phyloP scores from a whole-genome alignment of 2,113 vertebrate species.

The Cinclus mexicanus region DNA sequence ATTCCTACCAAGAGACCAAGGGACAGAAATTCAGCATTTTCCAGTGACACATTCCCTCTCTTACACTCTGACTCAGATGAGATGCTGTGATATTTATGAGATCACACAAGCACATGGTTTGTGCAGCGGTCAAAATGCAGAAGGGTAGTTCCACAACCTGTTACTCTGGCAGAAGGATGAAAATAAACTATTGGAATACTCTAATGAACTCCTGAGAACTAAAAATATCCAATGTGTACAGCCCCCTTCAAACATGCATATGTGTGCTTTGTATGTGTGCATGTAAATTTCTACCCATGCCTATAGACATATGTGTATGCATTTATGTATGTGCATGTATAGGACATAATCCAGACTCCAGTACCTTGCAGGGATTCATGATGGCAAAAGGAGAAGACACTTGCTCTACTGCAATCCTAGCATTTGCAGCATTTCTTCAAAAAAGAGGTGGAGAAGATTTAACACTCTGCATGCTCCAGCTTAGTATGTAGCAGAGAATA shows the following conservation, averaged over 20 bases:
- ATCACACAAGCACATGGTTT: background rate
- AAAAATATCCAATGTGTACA: background rate
- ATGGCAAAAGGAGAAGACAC: background rate
- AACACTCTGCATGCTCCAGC: background rate
- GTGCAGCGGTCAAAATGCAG: background rate
- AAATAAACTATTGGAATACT: background rate
- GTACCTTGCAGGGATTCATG: background rate
- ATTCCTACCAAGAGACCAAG: background rate
- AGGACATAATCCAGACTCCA: background rate
- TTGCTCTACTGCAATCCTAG: background rate
- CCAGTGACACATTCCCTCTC: background rate
- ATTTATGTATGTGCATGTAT: background rate
- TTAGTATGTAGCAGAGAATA: background rate
- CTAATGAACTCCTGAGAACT: background rate
- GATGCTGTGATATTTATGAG: background rate
- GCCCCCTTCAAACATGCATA: background rate
- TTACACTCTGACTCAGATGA: background rate
- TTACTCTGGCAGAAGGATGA: background rate
- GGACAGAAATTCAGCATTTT: background rate
- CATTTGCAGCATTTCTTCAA: background rate
- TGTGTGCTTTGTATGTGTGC: background rate
- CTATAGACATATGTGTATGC: rapidly evolving
- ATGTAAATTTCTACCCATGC: background rate
- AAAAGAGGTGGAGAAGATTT: background rate
- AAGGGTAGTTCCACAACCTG: background rate